Evolutionary conservation across 1,140 invertebrate species (phyloP), one percentile per base, ranked within the genome.

Genomic region (Drosophila paulistorum): DNA sequence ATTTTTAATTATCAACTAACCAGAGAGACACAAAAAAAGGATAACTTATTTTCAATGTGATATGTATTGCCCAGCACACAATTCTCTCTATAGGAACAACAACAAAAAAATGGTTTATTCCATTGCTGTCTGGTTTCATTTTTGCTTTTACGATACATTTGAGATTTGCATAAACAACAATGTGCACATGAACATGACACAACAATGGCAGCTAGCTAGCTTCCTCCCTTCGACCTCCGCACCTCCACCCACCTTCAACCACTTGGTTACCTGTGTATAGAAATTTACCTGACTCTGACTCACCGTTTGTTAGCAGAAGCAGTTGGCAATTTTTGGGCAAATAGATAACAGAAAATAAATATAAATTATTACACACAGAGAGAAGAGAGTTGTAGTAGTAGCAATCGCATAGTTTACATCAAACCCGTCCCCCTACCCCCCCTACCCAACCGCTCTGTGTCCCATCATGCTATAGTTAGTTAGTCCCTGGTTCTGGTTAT

Each of bases 291-390:
- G 48, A 48, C n/a, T 63, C n/a, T 54, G 48, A 54, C 63, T 65
- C 63, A 65, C 45, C 33, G 33, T 55, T 65, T 45, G 30, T 17
- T 37, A 61, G 55, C 33, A 51, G 17, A 51, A 51, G 45, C 45
- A 30, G 30, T 51, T 58, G 57, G 57, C 57, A 58, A 58, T 64
- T 64, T 64, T 64, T 64, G 39, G 39, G 65, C 65, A 67, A 67
- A 67, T 68, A 68, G 65, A 68, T 68, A 68, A 68, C 39, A 68
- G 55, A 39, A 68, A 59, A 68, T 68, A 68, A 68, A 68, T 68
- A 68, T 59, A 68, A 68, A 68, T 68, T 68, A 68, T 59, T 68
- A 54, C 55, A 58, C 33, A 45, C 41, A 23, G 20, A 33, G 35
- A 37, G 11, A 35, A 30, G 20, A 41, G 35, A n/a, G 23, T 30